phyloP scores from a whole-genome alignment of 1,140 invertebrate genomes.

The Neodiprion fabricii region DNA sequence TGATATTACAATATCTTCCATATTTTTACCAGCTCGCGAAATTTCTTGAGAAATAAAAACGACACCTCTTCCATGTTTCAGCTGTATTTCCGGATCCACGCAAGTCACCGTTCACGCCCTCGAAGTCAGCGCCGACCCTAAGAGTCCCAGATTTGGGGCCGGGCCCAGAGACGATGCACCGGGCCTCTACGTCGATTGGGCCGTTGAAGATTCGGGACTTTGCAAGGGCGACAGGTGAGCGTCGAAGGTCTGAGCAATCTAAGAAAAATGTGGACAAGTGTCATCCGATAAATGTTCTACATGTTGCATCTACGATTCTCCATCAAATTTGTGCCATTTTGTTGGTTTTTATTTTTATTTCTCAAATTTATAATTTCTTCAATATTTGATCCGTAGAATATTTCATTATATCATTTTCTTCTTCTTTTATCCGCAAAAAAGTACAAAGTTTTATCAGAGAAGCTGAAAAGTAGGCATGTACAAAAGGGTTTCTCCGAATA shows the following conservation, averaged over 20 bases:
- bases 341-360: too few species aligned
- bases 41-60: neutral
- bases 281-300: too few species aligned
- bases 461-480: neutral
- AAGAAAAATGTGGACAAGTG: too few species aligned
- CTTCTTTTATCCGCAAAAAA: too few species aligned
- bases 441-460: constrained; percentile 29
- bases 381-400: too few species aligned
- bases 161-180: constrained; percentile 64
- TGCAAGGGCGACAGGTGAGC: constrained; percentile 77
- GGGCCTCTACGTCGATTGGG: constrained; percentile 78
- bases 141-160: constrained; percentile 69
- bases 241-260: constrained; percentile 6
- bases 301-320: too few species aligned
- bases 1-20: neutral
- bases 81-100: constrained; percentile 60
- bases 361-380: too few species aligned
- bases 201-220: constrained; percentile 74
- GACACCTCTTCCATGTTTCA: constrained; percentile 39
- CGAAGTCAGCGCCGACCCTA: constrained; percentile 70
- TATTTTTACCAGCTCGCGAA: neutral
- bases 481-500: too few species aligned
- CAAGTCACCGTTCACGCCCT: constrained; percentile 69
- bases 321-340: too few species aligned
- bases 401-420: too few species aligned